Base-by-base conservation (phyloP, 2,888 invertebrate species). In the Drosophila fulvimacula region DNA sequence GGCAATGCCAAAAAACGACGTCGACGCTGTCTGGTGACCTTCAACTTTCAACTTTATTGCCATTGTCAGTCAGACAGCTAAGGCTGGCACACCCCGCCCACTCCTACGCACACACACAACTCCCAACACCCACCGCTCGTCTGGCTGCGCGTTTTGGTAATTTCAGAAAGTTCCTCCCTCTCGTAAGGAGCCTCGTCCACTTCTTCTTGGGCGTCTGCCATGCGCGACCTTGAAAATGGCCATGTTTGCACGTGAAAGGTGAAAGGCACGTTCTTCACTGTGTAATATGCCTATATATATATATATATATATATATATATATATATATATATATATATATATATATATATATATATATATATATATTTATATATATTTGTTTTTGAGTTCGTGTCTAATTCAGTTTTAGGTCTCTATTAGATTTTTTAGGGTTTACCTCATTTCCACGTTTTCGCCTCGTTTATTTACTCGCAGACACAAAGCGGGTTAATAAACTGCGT, bases 11-110 rank as follows among this genome's bases (percentile, higher is more conserved):
- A 84, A 81, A 86, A 83, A 61, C 82, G 71, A 75, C 71, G 61
- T 13, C 71, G 69, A 24, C 69, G 69, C 44, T 17, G 91, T 90
- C 89, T 91, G 91, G 90, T 86, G 90, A 91, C 90, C 90, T 90
- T 90, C 91, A 90, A 90, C 91, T 91, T 90, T 90, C 87, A 87
- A 81, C 81, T 80, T 89, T 87, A 89, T 79, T 87, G 76, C 76
- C 88, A 84, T 83, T 84, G 87, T 84, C 85, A 78, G 75, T 73
- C 63, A 71, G 73, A 81, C 79, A 13, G 24, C 30, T 11, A 48
- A 34, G 38, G 39, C 39, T 27, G 46, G 10, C 46, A 39, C 2
- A 13, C 27, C 9, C 42, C 39, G 0, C 7, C 24, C 24, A 46
- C 52, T 3, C 13, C 32, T 48, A 17, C 41, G 27, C 13, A 17